A percentile compares a stretch with the other conserved stretches of the same genome.
These are phyloP conservation scores for Aldabrachelys gigantea DNA, from an alignment of 2,113 vertebrate genomes.

Conservation along the genomic window DNA sequence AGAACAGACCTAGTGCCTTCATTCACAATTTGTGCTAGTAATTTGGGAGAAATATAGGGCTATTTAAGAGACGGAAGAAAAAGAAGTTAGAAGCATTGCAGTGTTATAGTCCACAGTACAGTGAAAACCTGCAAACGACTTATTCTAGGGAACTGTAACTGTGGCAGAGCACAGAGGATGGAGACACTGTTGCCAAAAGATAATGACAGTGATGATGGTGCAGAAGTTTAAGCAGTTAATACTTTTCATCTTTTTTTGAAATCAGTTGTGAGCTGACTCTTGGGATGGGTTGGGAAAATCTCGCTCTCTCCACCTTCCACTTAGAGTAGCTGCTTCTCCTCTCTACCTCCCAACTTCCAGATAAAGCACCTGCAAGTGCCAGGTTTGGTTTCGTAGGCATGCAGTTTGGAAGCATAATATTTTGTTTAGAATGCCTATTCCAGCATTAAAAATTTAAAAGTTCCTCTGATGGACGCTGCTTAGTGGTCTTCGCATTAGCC, in stretches of 20 bases:
- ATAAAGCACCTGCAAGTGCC: conserved; percentile 67
- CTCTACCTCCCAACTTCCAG: conserved; percentile 64
- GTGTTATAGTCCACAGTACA: conserved; percentile 50
- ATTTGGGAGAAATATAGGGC: conserved; percentile 20
- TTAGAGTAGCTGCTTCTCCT: conserved; percentile 60
- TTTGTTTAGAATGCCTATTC: conserved; percentile 54
- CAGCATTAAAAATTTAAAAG: conserved; percentile 70
- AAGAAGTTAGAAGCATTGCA: conserved; percentile 56
- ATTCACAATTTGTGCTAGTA: conserved; percentile 67
- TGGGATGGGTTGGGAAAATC: conserved; percentile 23
- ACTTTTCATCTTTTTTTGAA: conserved; percentile 26
- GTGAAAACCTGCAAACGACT: conserved; percentile 50
- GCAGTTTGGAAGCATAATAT: conserved; percentile 17
- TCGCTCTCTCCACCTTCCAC: not conserved
- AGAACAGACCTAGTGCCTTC: conserved; percentile 53
- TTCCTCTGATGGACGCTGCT: conserved; percentile 14
- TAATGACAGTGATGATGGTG: conserved; percentile 1
- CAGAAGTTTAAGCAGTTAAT: conserved; percentile 43
- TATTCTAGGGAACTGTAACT: not conserved
- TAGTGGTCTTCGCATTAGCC: conserved; percentile 50
- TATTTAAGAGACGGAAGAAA: conserved; percentile 44
- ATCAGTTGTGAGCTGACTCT: conserved; percentile 46
- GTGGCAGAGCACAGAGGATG: conserved; percentile 18
- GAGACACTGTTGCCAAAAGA: conserved; percentile 23
- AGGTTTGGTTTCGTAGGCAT: conserved; percentile 61